A percentile compares a stretch with the other conserved stretches of the same genome.
Evolutionary conservation across 2,113 vertebrate genomes (phyloP).

Genomic region (Catharus minimus): DNA sequence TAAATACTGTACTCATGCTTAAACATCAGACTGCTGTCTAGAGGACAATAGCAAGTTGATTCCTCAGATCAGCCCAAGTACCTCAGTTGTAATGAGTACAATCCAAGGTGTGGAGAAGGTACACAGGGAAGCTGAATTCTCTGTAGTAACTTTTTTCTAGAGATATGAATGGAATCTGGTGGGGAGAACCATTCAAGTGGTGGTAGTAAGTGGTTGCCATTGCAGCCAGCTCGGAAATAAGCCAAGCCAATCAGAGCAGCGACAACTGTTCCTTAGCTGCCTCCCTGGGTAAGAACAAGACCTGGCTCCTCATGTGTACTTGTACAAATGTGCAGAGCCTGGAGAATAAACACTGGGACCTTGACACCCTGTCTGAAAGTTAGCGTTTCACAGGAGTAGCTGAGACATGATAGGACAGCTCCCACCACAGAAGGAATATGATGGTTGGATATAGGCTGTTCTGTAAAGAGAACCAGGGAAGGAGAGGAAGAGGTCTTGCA

Average conservation of each 20-base stretch:
- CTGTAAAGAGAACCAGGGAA: background rate
- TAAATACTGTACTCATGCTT: background rate
- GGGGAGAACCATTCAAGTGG: background rate
- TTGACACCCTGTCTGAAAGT: fast-evolving
- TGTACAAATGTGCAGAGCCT: background rate
- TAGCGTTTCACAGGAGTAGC: background rate
- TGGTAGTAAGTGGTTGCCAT: background rate
- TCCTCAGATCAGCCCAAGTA: constrained; percentile 32
- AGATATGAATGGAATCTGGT: background rate
- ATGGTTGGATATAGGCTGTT: background rate
- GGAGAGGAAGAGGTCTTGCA: background rate
- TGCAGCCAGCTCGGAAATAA: background rate
- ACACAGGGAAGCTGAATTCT: background rate
- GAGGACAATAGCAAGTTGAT: constrained; percentile 1
- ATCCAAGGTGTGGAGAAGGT: background rate
- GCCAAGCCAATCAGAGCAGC: background rate
- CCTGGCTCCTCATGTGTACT: too few relatives aligned
- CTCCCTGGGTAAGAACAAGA: background rate
- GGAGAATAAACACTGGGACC: background rate
- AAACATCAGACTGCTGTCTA: background rate
- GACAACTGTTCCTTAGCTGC: background rate
- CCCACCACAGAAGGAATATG: background rate
- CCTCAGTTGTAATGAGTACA: background rate
- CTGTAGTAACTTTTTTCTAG: background rate
- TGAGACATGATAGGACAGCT: background rate